Conservation (phyloP, 2,113 vertebrate species). For the Meriones unguiculatus region DNA sequence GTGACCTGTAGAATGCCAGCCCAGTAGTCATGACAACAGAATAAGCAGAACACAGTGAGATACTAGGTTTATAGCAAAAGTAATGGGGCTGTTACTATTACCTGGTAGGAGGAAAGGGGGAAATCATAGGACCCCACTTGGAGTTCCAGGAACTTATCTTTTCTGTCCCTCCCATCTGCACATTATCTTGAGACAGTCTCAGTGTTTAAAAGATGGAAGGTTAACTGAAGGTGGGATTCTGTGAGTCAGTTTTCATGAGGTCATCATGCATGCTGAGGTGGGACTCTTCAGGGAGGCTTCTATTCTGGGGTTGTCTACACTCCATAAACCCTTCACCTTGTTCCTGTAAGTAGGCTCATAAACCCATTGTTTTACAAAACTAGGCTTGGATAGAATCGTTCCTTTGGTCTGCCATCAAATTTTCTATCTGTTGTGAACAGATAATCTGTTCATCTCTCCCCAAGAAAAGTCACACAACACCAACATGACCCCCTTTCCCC, state of each 20-base stretch:
- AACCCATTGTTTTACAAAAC: background rate
- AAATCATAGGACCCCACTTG: background rate
- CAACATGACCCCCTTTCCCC: accelerated
- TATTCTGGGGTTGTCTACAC: background rate
- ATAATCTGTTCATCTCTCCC: background rate
- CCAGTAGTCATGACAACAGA: background rate
- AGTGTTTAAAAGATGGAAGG: background rate
- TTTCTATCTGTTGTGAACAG: background rate
- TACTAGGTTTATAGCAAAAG: background rate
- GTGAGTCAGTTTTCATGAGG: background rate
- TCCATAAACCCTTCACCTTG: background rate
- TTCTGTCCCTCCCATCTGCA: background rate
- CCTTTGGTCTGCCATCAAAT: background rate
- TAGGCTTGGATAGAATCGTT: background rate
- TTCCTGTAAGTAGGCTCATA: too few species aligned
- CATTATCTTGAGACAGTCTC: background rate
- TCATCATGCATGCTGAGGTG: too few species aligned
- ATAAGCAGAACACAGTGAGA: background rate
- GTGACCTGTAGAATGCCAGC: background rate
- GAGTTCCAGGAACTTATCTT: background rate
- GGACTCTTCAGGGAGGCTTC: background rate
- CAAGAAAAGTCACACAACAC: background rate
- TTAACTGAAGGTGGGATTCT: background rate
- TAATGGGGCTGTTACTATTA: background rate
- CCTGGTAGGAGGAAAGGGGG: background rate